Evolutionary conservation across 2,113 vertebrate species (phyloP).

Genomic region (Pseudonaja textilis): DNA sequence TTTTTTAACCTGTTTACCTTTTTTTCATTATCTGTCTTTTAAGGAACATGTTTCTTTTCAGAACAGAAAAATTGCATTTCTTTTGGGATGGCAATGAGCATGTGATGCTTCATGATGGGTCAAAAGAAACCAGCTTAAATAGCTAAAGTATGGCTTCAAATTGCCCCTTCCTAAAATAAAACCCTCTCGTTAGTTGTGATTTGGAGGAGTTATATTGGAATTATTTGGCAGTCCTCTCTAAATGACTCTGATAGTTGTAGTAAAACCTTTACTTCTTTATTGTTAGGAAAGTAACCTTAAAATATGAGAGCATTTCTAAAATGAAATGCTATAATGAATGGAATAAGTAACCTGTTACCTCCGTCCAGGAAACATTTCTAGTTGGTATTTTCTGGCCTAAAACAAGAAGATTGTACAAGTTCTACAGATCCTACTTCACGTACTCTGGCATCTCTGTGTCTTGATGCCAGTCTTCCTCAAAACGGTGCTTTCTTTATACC

Average conservation of each 20-base stretch:
- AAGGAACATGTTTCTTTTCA: constrained; percentile 43
- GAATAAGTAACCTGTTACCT: neutral
- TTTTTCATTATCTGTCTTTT: constrained; percentile 37
- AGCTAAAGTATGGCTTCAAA: neutral
- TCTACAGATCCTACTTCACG: neutral
- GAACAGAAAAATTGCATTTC: constrained; percentile 9
- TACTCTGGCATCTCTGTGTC: too few species aligned
- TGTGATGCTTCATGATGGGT: neutral
- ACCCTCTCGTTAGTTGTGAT: too few species aligned
- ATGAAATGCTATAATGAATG: too few species aligned
- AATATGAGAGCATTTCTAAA: neutral
- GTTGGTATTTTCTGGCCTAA: neutral
- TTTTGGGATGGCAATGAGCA: neutral
- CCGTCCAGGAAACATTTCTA: too few species aligned
- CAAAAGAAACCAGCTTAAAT: constrained; percentile 2
- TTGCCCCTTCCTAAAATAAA: neutral
- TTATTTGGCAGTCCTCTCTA: neutral
- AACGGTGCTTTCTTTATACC: too few species aligned
- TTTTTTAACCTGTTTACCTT: constrained; percentile 53
- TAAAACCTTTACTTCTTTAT: neutral
- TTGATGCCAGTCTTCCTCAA: too few species aligned
- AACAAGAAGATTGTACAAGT: neutral
- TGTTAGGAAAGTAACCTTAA: neutral
- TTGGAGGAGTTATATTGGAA: constrained; percentile 16
- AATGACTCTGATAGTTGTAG: neutral